Percentiles rank a stretch among this genome's conserved stretches.
Conservation (phyloP, 2,113 vertebrate species). For the Mola mola region DNA sequence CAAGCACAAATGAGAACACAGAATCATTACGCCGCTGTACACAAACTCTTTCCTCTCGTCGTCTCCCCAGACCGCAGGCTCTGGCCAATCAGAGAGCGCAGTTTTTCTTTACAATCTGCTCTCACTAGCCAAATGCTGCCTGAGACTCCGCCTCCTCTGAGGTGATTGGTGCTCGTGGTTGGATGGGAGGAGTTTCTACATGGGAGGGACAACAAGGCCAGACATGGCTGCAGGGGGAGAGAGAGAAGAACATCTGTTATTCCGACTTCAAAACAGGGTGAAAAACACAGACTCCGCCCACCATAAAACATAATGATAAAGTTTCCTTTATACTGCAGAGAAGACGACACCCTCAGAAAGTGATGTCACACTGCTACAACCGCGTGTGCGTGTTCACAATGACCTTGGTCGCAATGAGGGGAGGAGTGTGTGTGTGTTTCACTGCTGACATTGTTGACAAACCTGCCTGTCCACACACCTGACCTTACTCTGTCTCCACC, state of each 20-base stretch:
- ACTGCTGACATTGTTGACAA: no score
- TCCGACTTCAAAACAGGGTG: no score
- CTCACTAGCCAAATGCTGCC: constrained; percentile 14
- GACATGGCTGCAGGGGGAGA: constrained; percentile 90
- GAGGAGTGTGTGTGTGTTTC: no score
- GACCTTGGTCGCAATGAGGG: no score
- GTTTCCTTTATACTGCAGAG: no score
- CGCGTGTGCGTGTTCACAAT: no score
- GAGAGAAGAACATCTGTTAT: constrained; percentile 20
- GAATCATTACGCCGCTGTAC: constrained; percentile 22
- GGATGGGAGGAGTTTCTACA: constrained; percentile 82
- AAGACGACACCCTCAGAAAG: no score
- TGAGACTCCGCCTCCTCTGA: constrained; percentile 41
- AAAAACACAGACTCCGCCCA: not conserved
- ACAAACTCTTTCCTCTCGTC: constrained; percentile 28
- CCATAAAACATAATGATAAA: no score
- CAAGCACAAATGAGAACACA: constrained; percentile 12
- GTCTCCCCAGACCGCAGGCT: not conserved
- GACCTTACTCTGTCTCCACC: no score
- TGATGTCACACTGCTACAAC: no score
- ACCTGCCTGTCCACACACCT: no score
- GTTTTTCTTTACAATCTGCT: not conserved
- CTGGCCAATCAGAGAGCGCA: not conserved
- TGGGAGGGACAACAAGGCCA: constrained; percentile 95
- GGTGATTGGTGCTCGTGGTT: constrained; percentile 63